These are phyloP conservation scores for Trochalopteron elliotii DNA, from an alignment of 2,113 vertebrate genomes.

Conservation along the genomic window DNA sequence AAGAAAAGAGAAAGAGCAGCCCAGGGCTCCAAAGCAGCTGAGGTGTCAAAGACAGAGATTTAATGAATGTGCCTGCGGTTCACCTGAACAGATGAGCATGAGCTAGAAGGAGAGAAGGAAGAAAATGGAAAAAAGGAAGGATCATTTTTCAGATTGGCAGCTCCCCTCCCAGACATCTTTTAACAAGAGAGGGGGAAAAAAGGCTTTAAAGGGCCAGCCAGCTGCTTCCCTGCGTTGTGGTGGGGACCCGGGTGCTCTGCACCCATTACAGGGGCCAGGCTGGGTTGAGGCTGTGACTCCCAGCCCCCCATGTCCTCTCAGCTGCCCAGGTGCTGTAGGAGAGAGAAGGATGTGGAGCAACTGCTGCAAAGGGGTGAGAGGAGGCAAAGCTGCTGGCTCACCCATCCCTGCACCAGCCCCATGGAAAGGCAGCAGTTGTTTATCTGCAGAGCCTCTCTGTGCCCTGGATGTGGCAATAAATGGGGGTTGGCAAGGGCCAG, in stretches of 20 bases:
- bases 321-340: fast-evolving
- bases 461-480: neutral
- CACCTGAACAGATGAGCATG: slow-evolving; percentile 74
- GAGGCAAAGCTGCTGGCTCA: neutral
- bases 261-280: fast-evolving
- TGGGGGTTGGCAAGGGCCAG: neutral
- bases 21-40: slow-evolving; percentile 69
- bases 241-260: fast-evolving
- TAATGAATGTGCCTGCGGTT: slow-evolving; percentile 73
- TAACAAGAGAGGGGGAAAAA: slow-evolving; percentile 44
- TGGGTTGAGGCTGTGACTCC: neutral
- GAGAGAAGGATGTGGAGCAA: neutral
- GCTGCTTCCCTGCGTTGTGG: neutral
- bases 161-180: slow-evolving; percentile 73
- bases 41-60: slow-evolving; percentile 75
- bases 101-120: slow-evolving; percentile 69
- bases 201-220: slow-evolving; percentile 57
- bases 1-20: slow-evolving; percentile 60
- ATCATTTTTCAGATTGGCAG: slow-evolving; percentile 77
- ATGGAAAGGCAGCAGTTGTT: neutral
- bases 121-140: slow-evolving; percentile 70
- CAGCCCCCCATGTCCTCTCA: fast-evolving
- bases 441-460: neutral
- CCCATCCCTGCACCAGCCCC: neutral
- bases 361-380: neutral